Evolutionary conservation across 1,140 invertebrate genomes (phyloP).

Genomic region (Trinorchestia longiramus): DNA sequence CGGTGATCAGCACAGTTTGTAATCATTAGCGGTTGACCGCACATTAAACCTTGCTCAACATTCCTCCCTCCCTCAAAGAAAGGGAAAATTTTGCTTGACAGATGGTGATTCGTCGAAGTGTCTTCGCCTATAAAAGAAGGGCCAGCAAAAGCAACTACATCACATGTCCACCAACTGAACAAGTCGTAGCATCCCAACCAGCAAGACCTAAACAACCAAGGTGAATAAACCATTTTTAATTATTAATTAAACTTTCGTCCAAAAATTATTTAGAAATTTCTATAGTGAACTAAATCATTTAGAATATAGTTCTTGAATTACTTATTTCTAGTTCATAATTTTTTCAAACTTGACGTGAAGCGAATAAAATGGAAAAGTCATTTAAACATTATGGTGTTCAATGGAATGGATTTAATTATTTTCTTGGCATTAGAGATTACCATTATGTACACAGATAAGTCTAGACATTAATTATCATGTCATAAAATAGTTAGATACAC

Average conservation of each 20-base stretch:
- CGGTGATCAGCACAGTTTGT: background rate
- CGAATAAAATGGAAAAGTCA: too few species aligned
- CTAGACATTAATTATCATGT: too few species aligned
- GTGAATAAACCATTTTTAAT: background rate
- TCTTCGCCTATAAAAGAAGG: background rate
- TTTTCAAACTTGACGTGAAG: too few species aligned
- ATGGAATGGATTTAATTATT: too few species aligned
- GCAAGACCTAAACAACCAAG: background rate
- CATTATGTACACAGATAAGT: too few species aligned
- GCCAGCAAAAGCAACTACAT: background rate
- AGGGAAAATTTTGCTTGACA: conserved; percentile 22
- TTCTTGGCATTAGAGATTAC: too few species aligned
- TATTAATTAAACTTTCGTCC: background rate
- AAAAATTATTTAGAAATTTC: background rate
- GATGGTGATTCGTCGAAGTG: background rate
- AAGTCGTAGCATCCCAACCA: background rate
- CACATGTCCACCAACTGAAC: background rate
- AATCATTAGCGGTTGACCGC: background rate
- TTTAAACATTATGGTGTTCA: too few species aligned
- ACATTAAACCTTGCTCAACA: background rate
- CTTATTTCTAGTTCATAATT: background rate
- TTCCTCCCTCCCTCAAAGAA: background rate
- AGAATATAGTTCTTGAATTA: background rate
- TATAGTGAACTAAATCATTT: background rate
- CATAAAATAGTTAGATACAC: too few species aligned